These are phyloP conservation scores for Darevskia nairensis DNA, from an alignment of 2,797 vertebrate species.

Conservation along the genomic window DNA sequence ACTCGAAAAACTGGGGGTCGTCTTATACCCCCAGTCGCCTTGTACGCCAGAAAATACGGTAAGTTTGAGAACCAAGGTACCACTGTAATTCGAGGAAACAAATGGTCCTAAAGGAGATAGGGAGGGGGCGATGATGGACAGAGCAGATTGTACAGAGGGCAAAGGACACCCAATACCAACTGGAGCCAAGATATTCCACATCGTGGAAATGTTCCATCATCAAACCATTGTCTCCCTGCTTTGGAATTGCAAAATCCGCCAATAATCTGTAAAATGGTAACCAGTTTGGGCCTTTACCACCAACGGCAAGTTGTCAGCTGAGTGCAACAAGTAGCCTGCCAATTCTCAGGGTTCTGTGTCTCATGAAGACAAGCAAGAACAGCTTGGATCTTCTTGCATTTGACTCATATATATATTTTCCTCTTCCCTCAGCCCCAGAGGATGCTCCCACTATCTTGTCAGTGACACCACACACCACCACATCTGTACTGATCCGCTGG, in stretches of 20 bases:
- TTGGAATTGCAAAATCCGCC: neutral
- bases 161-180: neutral
- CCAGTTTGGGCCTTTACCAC: neutral
- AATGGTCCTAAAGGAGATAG: neutral
- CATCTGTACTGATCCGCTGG: conserved; percentile 95
- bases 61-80: too few relatives aligned
- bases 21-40: too few relatives aligned
- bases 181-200: neutral
- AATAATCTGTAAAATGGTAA: neutral
- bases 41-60: too few relatives aligned
- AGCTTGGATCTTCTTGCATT: neutral
- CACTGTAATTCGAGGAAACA: neutral
- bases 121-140: neutral
- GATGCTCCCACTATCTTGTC: conserved; percentile 89
- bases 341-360: neutral
- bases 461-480: conserved; percentile 94
- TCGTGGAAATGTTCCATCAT: neutral
- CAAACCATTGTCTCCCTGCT: neutral
- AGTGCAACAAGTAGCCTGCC: neutral
- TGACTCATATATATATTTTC: conserved; percentile 26
- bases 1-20: too few relatives aligned
- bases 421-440: conserved; percentile 74
- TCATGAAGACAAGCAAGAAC: neutral
- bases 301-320: neutral
- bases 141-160: neutral